Base-by-base conservation (phyloP, 2,113 vertebrate species). In the Loxodonta africana region DNA sequence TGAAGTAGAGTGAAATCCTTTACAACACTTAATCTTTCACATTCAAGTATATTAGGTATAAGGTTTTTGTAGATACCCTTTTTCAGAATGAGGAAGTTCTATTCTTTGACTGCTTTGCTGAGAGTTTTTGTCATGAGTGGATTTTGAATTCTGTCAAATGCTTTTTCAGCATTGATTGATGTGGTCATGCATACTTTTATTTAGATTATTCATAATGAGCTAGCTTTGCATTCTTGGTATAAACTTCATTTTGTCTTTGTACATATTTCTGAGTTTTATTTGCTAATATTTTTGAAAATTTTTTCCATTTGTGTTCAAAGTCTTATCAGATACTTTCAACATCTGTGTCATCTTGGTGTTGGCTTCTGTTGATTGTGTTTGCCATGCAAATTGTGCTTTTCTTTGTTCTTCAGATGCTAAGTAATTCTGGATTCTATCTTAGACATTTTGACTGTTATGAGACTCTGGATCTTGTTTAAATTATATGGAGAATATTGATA, bases 121-220 rank as follows among this genome's bases (percentile, higher is more conserved):
- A 77, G 81, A 69, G 14, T 88, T 87, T 95, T 93, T 85, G 80
- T 93, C 26, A 62, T 80, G 26, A 96, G 63, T 85, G 7, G n/a
- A 46, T 90, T 46, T 93, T 81, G 53, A 80, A 65, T 37, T 90
- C 53, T 84, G 17, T 73, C 67, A 62, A 51, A 89, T 28, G 6
- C 8, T 53, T 90, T 95, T 84, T 77, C 30, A 73, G 33, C 9
- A 57, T 63, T 33, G 53, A 2, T 80, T 73, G 37, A 41, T 76
- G 9, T 44, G 20, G 41, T 76, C 73, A 76, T 23, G 71, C 37
- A n/a, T 3, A n/a, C 17, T 73, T 73, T n/a, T 74, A 41, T 74
- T 41, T 74, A 41, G 17, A 74, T 37, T 76, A 23, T 25, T 76
- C 44, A 76, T 76, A 74, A 37, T 21, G 20, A 37, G 41, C n/a